Evolutionary conservation across 2,113 vertebrate species (phyloP).

Genomic region (Lampris megalopsis): DNA sequence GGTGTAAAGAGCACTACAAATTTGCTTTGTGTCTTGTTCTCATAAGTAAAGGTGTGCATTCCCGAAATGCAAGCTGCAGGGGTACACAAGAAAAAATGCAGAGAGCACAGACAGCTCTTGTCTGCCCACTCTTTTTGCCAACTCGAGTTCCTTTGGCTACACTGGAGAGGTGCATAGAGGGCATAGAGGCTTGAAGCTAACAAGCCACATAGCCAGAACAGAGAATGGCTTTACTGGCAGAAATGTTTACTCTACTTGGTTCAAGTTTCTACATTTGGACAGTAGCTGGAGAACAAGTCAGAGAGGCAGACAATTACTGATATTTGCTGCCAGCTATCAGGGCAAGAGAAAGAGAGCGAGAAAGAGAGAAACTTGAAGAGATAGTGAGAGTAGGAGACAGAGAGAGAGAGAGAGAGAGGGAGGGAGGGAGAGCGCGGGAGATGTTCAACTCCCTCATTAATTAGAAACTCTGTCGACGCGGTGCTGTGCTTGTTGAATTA

Average conservation of each 20-base stretch:
- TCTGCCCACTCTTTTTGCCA: constrained; percentile 22
- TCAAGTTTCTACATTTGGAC: constrained; percentile 63
- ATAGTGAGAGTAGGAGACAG: no score
- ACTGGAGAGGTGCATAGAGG: constrained; percentile 24
- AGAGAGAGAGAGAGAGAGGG: constrained; percentile 33
- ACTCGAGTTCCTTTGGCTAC: constrained; percentile 43
- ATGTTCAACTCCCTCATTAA: constrained; percentile 69
- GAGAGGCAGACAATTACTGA: constrained; percentile 75
- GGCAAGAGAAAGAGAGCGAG: constrained; percentile 13
- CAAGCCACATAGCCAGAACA: constrained; percentile 28
- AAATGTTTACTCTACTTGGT: constrained; percentile 67
- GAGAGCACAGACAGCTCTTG: constrained; percentile 26
- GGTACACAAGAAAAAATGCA: constrained; percentile 46
- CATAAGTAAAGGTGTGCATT: constrained; percentile 40
- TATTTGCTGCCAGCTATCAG: constrained; percentile 74
- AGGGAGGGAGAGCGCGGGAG: constrained; percentile 36
- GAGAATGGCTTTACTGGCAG: constrained; percentile 38
- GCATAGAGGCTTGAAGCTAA: constrained; percentile 36
- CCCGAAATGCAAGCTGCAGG: constrained; percentile 38
- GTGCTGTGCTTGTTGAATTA: constrained; percentile 48
- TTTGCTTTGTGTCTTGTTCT: constrained; percentile 33
- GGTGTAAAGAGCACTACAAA: constrained; percentile 40
- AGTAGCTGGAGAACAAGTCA: constrained; percentile 54
- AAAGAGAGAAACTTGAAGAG: constrained; percentile 12
- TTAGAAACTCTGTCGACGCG: constrained; percentile 66